These are phyloP conservation scores for Sinocyclocheilus anshuiensis DNA, from an alignment of 2,113 vertebrate species.

Conservation along the genomic window DNA sequence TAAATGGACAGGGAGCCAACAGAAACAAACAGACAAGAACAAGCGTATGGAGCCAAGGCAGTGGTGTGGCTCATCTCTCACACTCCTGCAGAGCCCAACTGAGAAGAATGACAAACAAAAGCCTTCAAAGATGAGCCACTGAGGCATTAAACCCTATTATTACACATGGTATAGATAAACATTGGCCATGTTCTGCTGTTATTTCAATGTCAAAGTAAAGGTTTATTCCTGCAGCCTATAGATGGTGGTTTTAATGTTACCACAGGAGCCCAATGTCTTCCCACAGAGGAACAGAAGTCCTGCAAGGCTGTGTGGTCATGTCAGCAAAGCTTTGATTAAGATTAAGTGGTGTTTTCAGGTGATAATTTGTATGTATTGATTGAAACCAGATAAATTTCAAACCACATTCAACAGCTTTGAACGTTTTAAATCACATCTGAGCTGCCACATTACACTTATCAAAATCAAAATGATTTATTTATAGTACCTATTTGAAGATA, in stretches of 20 bases:
- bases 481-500: not conserved
- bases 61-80: constrained; percentile 36
- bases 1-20: constrained; percentile 37
- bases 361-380: constrained; percentile 28
- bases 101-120: constrained; percentile 32
- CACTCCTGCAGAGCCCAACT: constrained; percentile 17
- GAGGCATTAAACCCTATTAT: constrained; percentile 36
- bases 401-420: not conserved
- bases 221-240: constrained; percentile 21
- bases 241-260: constrained; percentile 34
- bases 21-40: constrained; percentile 50
- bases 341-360: constrained; percentile 43
- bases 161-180: constrained; percentile 46
- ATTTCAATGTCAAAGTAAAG: constrained; percentile 27
- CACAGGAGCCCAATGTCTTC: not conserved
- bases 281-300: constrained; percentile 22
- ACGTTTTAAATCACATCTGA: constrained; percentile 15
- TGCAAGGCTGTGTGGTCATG: constrained; percentile 34
- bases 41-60: constrained; percentile 32
- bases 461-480: constrained; percentile 2
- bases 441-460: not conserved
- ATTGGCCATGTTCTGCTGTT: constrained; percentile 37
- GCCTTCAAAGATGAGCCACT: not conserved
- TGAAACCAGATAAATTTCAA: constrained; percentile 26
- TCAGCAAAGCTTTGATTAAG: constrained; percentile 38